Evolutionary conservation across 2,888 invertebrate species (phyloP), one percentile per base, ranked within the genome.

Genomic region (Lymantria monacha): DNA sequence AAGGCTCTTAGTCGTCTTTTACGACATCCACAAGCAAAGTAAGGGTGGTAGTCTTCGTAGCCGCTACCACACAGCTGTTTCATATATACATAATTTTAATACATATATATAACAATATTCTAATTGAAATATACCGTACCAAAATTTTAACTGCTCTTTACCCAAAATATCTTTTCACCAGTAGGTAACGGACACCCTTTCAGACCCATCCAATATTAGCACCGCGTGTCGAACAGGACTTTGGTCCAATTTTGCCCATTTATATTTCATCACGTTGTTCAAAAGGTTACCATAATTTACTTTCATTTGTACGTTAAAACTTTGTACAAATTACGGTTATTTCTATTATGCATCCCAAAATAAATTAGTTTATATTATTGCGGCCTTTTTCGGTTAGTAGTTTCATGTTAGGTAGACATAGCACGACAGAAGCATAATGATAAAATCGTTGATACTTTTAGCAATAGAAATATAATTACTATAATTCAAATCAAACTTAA

Each of bases 151-250:
- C 57, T 55, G 63, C 57, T 65, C 66, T 70, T 68, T 72, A 72
- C 66, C 68, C 68, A 68, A 69, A 75, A 74, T 59, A 66, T 5
- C 22, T 63, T 71, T 66, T 67, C 55, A 61, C 56, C 22, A 22
- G 22, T 22, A 22, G 63, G 66, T 63, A 74, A 70, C 70, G 72
- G 71, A 65, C 69, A 76, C 75, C 74, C 74, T 76, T 76, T 74
- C 69, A 70, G 50, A 54, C 60, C 63, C 69, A 69, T 67, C 70
- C 69, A 59, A 48, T 49, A 56, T 60, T 61, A 59, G 69, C 64
- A 57, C 63, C 52, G 61, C 52, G 50, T 51, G 50, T 61, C 65
- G 65, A 68, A 69, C 65, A 70, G 64, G 75, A 74, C 70, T 77
- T 75, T 22, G 22, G 22, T 57, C 67, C 68, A 77, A 74, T 74